Evolutionary conservation across 2,888 invertebrate species (phyloP), one percentile per base, ranked within the genome.

Genomic region (Dynastes grantii): DNA sequence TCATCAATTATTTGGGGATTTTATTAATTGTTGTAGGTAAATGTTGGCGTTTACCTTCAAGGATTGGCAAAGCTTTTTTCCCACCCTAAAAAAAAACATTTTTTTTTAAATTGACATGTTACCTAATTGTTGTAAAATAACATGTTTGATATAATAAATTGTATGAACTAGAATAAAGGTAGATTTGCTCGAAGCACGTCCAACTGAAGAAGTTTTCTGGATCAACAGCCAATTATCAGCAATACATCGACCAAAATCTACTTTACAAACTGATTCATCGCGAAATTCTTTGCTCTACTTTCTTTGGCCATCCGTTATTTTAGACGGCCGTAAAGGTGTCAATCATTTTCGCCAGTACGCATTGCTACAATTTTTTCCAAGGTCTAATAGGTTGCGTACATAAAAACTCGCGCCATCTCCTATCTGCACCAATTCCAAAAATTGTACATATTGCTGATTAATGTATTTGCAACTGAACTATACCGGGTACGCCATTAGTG

Each of bases 151-250:
- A 32, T 32, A 32, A 32, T 32, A 4, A 2, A 32, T 32, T 4
- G 32, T 4, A 32, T 32, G 4, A 5, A 37, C 5, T 5, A 37
- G 32, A 37, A 37, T 37, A 37, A 37, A 37, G 5, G 32, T 37
- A 6, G 45, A 11, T 45, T 8, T 45, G 45, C 45, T 45, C 11
- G 45, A 45, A 11, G 3, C 45, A 45, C 2, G 8, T 45, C 11
- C 45, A 45, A 45, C 11, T 45, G 45, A 58, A 58, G 4, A 0
- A n/a, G 6, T 8, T 58, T 58, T 58, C 27, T 49, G 49, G 68
- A 68, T 11, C 68, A 49, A 68, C 37, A 65, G 51, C 8, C 49
- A 68, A 68, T 68, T 68, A 68, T 68, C 68, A 37, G 55, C 6
- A 58, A 22, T 22, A 53, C 29, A 22, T 55, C 16, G 8, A 55